Evolutionary conservation across 1,140 invertebrate genomes (phyloP).

Genomic region (Neuroterus valhalla): DNA sequence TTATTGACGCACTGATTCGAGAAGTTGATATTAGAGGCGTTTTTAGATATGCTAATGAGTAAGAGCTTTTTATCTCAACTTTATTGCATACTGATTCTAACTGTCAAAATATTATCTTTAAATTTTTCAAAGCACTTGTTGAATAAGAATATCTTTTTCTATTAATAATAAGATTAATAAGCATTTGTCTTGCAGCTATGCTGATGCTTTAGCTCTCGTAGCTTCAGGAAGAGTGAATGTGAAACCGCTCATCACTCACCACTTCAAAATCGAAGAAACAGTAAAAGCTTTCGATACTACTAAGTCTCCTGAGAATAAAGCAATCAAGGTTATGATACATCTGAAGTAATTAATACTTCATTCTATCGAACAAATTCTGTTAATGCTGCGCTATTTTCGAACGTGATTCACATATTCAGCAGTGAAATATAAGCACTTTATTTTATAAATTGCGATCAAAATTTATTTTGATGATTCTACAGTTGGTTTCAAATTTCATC

Average conservation of each 20-base stretch:
- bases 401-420: too few species aligned
- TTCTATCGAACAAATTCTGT: too few species aligned
- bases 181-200: slow-evolving; percentile 81
- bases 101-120: too few species aligned
- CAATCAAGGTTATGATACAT: slow-evolving; percentile 96
- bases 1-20: slow-evolving; percentile 85
- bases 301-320: slow-evolving; percentile 80
- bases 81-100: too few species aligned
- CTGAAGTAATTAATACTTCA: slow-evolving; percentile 76
- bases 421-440: not conserved
- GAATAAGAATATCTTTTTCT: slow-evolving; percentile 72
- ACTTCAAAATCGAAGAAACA: slow-evolving; percentile 90
- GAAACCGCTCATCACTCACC: slow-evolving; percentile 93
- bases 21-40: slow-evolving; percentile 95
- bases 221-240: slow-evolving; percentile 89
- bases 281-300: slow-evolving; percentile 91
- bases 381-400: too few species aligned
- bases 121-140: slow-evolving; percentile 76
- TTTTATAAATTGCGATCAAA: too few species aligned
- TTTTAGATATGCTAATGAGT: slow-evolving; percentile 95
- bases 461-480: too few species aligned
- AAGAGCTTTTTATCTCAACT: slow-evolving; percentile 67
- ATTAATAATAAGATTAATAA: slow-evolving; percentile 40
- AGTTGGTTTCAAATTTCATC: too few species aligned
- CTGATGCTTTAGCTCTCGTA: slow-evolving; percentile 88